phyloP scores from a whole-genome alignment of 2,113 vertebrate genomes.

The Hyla sarda region DNA sequence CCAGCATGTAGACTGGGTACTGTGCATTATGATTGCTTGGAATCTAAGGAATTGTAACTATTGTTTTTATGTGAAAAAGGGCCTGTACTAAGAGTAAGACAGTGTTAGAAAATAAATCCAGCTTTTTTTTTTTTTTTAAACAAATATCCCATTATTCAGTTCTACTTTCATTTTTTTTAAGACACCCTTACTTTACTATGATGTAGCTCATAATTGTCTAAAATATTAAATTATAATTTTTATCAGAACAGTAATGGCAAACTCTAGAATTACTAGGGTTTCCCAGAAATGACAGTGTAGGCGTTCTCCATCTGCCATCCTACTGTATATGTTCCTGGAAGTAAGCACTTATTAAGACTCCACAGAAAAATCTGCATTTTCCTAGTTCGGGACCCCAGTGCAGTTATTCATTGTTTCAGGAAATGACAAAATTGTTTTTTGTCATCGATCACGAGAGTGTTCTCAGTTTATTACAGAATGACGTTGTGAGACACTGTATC shows the following conservation, averaged over 20 bases:
- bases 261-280: not conserved
- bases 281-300: not conserved
- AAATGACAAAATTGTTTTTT: conserved; percentile 32
- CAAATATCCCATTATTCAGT: not conserved
- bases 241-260: not conserved
- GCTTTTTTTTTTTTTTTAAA: too few species aligned
- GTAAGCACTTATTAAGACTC: not conserved
- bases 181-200: not conserved
- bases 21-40: not conserved
- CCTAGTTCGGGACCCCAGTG: conserved; percentile 30
- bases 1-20: too few species aligned
- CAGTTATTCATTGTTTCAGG: conserved; percentile 22
- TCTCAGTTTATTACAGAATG: not conserved
- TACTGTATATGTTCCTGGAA: conserved; percentile 20
- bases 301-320: not conserved
- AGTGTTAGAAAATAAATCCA: too few species aligned
- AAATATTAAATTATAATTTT: not conserved
- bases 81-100: not conserved
- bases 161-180: too few species aligned
- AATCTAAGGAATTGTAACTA: not conserved
- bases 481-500: not conserved
- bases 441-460: conserved; percentile 28
- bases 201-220: not conserved
- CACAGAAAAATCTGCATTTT: not conserved
- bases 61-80: not conserved